Base-by-base conservation (phyloP, 1,140 invertebrate species). In the Phocides pigmalion region DNA sequence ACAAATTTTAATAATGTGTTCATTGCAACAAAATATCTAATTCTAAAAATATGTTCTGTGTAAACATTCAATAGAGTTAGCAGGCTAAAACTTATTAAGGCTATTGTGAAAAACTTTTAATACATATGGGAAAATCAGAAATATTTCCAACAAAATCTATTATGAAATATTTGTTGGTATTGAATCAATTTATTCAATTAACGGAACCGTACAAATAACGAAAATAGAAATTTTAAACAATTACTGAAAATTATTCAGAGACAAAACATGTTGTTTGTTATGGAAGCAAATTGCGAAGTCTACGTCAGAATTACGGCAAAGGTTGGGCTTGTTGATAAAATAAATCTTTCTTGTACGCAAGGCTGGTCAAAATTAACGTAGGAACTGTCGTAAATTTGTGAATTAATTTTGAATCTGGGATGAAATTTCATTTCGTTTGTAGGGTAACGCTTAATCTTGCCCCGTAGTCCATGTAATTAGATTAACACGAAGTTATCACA, bases 341-440 rank as follows among this genome's bases (percentile, higher is more conserved):
- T 41, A 25, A 54, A 41, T 54, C 12, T 54, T 25, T 41, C 35
- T 54, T 25, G 35, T 32, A 9, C 25, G 25, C 15, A 39, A 9
- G 35, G 19, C 51, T 16, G 12, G 35, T 41, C 35, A 54, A 54
- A 54, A 54, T 54, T 41, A 41, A 54, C 19, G 19, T 12, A 12
- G n/a, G 17, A 41, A 54, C 47, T 50, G 47, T 35, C 25, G 47
- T 50, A 50, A 50, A 39, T 39, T 41, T 41, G 16, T 54, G 19
- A 54, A 41, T 41, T 41, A 54, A 54, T 22, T 54, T 41, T 12
- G 19, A 20, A 53, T 41, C 37, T 41, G 35, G 35, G 35, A 9
- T 54, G 17, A 41, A 54, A 41, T 15, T 19, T 41, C 37, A 54
- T 54, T 54, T 54, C 51, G 51, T 41, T 28, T 35, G n/a, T 0